phyloP scores from a whole-genome alignment of 2,888 invertebrate species.

The Oxystoma pomonae region DNA sequence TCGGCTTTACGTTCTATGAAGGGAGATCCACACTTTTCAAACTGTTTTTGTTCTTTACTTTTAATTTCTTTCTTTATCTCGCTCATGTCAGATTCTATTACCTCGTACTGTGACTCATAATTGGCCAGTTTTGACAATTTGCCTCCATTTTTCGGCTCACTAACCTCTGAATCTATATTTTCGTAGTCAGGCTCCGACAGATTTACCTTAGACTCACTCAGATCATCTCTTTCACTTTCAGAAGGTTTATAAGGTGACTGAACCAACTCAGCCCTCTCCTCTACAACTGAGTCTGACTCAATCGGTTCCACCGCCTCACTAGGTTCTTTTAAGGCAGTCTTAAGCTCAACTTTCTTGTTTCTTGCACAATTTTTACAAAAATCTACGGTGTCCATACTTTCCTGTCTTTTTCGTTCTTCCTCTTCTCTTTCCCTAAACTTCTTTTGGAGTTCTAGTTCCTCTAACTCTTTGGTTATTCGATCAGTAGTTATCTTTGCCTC shows the following conservation, averaged over 20 bases:
- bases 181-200: constrained; percentile 43
- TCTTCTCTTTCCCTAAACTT: constrained; percentile 18
- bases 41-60: constrained; percentile 8
- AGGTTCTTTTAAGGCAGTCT: constrained; percentile 13
- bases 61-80: constrained; percentile 4
- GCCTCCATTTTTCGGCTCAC: not conserved
- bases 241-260: constrained; percentile 31
- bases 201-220: constrained; percentile 16
- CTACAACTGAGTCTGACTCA: constrained; percentile 28
- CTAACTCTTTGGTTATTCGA: constrained; percentile 58
- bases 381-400: constrained; percentile 48
- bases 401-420: constrained; percentile 40
- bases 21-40: constrained; percentile 30
- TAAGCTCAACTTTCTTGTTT: not conserved
- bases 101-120: constrained; percentile 7
- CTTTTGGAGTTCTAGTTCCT: constrained; percentile 33
- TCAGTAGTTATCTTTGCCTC: constrained; percentile 74
- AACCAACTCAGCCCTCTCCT: constrained; percentile 42
- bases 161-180: constrained; percentile 37
- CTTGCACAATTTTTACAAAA: constrained; percentile 24
- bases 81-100: constrained; percentile 9
- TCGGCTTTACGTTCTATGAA: constrained; percentile 42
- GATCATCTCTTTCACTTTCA: constrained; percentile 15
- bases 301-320: constrained; percentile 38
- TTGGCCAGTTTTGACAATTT: not conserved